phyloP scores from a whole-genome alignment of 2,888 invertebrate genomes.

The Hypomecis punctinalis region DNA sequence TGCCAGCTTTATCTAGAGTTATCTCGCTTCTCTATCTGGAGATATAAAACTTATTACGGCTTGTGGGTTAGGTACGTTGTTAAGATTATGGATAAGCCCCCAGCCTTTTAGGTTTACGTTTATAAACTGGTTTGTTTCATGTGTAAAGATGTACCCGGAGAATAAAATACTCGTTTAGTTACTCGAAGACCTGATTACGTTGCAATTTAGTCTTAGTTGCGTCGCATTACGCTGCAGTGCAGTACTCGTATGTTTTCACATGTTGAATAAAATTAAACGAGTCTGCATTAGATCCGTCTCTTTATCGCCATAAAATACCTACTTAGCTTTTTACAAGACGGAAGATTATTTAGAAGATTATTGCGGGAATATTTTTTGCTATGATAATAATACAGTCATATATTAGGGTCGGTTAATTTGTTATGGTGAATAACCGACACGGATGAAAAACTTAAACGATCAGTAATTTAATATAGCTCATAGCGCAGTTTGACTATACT shows the following conservation, averaged over 20 bases:
- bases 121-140: slow-evolving; percentile 14
- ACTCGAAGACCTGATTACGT: neutral
- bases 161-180: neutral
- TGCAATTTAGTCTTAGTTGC: neutral
- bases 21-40: slow-evolving; percentile 25
- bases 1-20: slow-evolving; percentile 21
- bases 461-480: slow-evolving; percentile 3
- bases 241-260: neutral
- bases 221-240: neutral
- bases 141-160: neutral
- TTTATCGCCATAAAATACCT: slow-evolving; percentile 4
- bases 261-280: neutral
- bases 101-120: slow-evolving; percentile 13
- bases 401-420: slow-evolving; percentile 27
- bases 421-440: slow-evolving; percentile 19
- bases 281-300: neutral
- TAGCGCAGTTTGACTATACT: no score
- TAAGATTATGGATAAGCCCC: slow-evolving; percentile 26
- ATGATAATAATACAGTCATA: slow-evolving; percentile 11
- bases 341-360: slow-evolving; percentile 5
- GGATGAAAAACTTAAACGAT: slow-evolving; percentile 16
- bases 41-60: slow-evolving; percentile 16
- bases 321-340: slow-evolving; percentile 7
- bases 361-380: slow-evolving; percentile 25
- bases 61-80: slow-evolving; percentile 16